Evolutionary conservation across 2,888 invertebrate genomes (phyloP), one percentile per base, ranked within the genome.

Genomic region (Lycophotia porphyrea): DNA sequence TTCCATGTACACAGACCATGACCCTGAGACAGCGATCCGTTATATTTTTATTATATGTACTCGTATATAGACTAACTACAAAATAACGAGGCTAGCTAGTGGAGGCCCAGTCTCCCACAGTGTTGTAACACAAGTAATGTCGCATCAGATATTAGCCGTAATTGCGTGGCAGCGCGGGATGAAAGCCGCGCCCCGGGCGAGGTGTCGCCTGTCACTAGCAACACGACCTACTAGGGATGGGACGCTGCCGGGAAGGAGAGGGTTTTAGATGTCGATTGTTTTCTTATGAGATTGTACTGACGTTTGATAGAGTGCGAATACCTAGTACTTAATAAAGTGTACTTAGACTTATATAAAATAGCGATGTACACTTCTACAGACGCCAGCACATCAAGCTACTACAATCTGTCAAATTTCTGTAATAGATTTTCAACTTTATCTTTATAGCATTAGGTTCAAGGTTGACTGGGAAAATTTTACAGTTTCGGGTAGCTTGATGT

Each of bases 121-220:
- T 71, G 69, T 44, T 63, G 71, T 81, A 80, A 65, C 49, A 84
- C 79, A 66, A 34, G 64, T 76, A 71, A 66, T 79, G 82, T 79
- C 76, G 76, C 79, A 77, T 84, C 81, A 80, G 84, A 82, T 78
- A 83, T 88, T 90, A 84, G 78, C 78, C 64, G 90, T 92, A 92
- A 92, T 91, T 92, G 92, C 89, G 87, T 80, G 81, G 87, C 73
- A 78, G 84, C 84, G 91, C 84, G 88, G 88, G 92, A 91, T 91
- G 91, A 92, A 92, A 92, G 91, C 89, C 82, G 85, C 87, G 93
- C 93, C 92, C 84, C 87, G 90, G 90, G 93, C 93, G 89, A 95
- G 94, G 95, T 94, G 95, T 95, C 93, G 94, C 88, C 89, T 90
- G 92, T 91, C 94, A 94, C 91, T 88, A 88, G 89, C 93, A 90